Percentiles rank a stretch among this genome's conserved stretches.
Conservation (phyloP, 2,888 invertebrate genomes). For the Periphyllus acericola region DNA sequence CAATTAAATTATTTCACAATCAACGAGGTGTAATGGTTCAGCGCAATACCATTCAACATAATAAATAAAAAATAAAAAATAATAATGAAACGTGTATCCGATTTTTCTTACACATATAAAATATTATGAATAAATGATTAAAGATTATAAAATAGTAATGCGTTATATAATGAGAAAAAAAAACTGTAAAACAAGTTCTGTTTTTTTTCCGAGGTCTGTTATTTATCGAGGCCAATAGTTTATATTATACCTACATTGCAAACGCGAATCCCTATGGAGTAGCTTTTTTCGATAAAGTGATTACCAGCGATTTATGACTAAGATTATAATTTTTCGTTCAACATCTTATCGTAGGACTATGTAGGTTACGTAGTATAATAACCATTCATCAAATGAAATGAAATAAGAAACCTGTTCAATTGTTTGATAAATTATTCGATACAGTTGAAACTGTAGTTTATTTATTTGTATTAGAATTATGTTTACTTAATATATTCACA, state of each 20-base stretch:
- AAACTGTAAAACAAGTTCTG: not conserved
- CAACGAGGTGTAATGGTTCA: no score
- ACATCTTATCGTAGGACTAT: not conserved
- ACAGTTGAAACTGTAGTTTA: no score
- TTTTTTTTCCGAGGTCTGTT: not conserved
- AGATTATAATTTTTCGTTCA: not conserved
- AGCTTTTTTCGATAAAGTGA: not conserved
- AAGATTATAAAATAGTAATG: not conserved
- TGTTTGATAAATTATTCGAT: not conserved
- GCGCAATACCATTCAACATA: no score
- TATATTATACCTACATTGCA: not conserved
- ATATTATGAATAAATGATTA: no score
- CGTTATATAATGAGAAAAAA: not conserved
- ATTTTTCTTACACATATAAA: no score
- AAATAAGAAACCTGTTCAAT: not conserved
- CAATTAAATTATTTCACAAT: no score
- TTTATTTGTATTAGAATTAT: no score
- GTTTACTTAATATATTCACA: no score
- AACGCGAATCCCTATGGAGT: no score
- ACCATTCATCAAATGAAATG: not conserved
- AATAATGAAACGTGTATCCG: no score
- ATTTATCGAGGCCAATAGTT: not conserved
- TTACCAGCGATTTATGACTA: not conserved
- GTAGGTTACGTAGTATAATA: not conserved
- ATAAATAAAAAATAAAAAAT: no score